Base-by-base conservation (phyloP, 1,140 invertebrate genomes). In the Leptinotarsa lineolata region DNA sequence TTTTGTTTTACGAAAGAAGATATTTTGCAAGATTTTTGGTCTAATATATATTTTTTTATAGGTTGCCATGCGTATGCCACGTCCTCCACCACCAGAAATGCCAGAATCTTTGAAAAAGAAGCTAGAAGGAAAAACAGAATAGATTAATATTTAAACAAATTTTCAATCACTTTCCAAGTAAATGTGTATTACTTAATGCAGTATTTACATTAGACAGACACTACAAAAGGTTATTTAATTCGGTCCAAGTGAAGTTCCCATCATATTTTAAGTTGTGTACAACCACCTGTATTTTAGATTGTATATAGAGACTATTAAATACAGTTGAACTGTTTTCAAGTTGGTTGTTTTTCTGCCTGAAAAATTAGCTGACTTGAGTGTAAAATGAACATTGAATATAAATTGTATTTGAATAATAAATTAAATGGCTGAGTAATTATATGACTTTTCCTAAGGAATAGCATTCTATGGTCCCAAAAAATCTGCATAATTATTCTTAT, bases 51-150 rank as follows among this genome's bases (percentile, higher is more conserved):
- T 66, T 21, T 73, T 77, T 48, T 76, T 68, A 11, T 78, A 89
- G 87, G 88, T 89, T 6, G 91, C 88, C 79, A 89, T 97, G 60
- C 88, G 92, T 77, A 93, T 99, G 88, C 98, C 98, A 67, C 91
- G 98, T 78, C 98, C 98, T 82, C 98, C 98, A 86, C 98, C 98
- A 86, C 95, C 97, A 84, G 92, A 95, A 85, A 99, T 99, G 97
- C 98, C 98, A 59, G 97, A 96, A 84, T 97, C 95, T 16, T 89
- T 99, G 79, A 96, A 94, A 85, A 91, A 91, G 86, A 94, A 96
- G 84, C 85, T 95, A 39, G 90, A 87, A 72, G 89, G 18, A 18
- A 48, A 48, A 54, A 46, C 4, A 20, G n/a, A 68, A 21, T 21
- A 22, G 54, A 68, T 68, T 21, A 30, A 22, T 54, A 63, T 63